Conservation (phyloP, 2,888 invertebrate species). For the Linnaemya vulpina region DNA sequence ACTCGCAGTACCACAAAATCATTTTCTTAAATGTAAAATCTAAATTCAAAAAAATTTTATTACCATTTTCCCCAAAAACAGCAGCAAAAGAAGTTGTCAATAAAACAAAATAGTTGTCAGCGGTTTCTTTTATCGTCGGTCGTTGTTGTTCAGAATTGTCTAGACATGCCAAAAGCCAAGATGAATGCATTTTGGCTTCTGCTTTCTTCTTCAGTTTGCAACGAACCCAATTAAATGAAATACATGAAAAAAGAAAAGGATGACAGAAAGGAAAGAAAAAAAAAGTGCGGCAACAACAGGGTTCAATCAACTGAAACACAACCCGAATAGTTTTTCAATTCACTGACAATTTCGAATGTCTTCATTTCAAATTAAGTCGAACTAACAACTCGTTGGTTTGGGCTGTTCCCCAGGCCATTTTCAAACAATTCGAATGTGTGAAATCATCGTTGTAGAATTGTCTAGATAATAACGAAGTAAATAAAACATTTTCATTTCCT, state of each 20-base stretch:
- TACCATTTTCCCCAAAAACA: background rate
- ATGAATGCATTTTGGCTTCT: conserved; percentile 28
- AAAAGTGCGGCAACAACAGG: conserved; percentile 3
- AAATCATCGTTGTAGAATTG: conserved; percentile 48
- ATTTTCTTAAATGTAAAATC: background rate
- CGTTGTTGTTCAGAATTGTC: conserved; percentile 21
- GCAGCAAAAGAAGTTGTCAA: background rate
- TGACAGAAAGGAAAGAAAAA: background rate
- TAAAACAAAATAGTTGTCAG: background rate
- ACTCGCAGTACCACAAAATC: background rate
- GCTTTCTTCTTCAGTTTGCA: background rate
- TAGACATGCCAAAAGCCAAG: conserved; percentile 38
- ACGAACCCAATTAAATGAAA: conserved; percentile 1
- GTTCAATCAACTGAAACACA: conserved; percentile 2
- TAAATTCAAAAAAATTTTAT: background rate
- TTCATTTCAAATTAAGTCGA: conserved; percentile 4
- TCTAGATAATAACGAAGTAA: conserved; percentile 33
- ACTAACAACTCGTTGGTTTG: background rate
- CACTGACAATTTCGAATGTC: background rate
- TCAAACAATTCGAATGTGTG: conserved; percentile 13
- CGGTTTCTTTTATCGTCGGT: too few relatives aligned
- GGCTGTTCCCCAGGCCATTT: background rate
- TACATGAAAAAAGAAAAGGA: background rate
- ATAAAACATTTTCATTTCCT: background rate
- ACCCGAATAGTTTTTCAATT: background rate